Evolutionary conservation across 2,888 invertebrate species (phyloP), one percentile per base, ranked within the genome.

Genomic region (Lithophane leautieri): DNA sequence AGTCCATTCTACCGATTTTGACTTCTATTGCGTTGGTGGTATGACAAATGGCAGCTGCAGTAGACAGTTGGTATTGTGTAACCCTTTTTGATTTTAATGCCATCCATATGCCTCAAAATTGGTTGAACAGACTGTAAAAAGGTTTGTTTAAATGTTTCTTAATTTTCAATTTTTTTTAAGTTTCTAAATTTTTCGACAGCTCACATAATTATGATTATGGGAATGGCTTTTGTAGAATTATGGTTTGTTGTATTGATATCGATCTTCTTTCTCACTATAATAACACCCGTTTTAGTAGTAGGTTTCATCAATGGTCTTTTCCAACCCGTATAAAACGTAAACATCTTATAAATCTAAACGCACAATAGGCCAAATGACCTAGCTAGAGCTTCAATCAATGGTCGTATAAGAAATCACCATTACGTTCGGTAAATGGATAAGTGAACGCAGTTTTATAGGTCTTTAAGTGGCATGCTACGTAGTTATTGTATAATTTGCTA

Each of bases 381-480:
- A 71, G 34, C 79, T 60, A 71, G 34, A 79, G 34, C 7, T 40
- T 25, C 44, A 79, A 40, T 47, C 40, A 56, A 40, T 70, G 12
- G n/a, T 28, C 9, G 22, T 40, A 25, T 2, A n/a, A 50, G 70
- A 60, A 8, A 58, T 44, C 58, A 52, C 50, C 22, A 50, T 50
- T 50, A 42, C 3, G 25, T 9, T 9, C 2, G n/a, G 28, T 79
- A 70, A 71, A 79, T 79, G 79, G 16, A 34, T 25, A 52, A 42
- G 42, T 52, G 28, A 52, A 79, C 28, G 40, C 42, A 19, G n/a
- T 42, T 69, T n/a, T 79, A 70, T 50, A 28, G 34, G 34, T 34
- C 34, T 44, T 8, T 2, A 34, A 28, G 22, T 78, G 12, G 25
- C 66, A 22, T 25, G 22, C 12, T 74, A n/a, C 14, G 40, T 25